Base-by-base conservation (phyloP, 2,113 vertebrate genomes). In the Silurus glanis region DNA sequence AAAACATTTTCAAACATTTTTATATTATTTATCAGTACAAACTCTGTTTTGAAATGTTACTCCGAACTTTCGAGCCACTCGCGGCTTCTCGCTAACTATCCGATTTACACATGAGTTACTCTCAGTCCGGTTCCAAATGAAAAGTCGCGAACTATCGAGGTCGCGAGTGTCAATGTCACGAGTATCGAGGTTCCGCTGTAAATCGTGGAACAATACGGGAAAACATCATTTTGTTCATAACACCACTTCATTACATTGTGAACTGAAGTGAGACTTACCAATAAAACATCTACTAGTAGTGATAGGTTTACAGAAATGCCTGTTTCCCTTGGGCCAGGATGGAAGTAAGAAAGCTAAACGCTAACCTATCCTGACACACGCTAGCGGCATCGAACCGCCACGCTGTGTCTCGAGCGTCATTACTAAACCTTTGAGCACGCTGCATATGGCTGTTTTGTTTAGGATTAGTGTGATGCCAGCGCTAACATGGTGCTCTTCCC, bases 401-500 rank as follows among this genome's bases (percentile, higher is more conserved):
- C 37, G 19, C 58, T 25, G 9, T 45, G 49, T 23, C 84, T 67
- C 37, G 58, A 69, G 14, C n/a, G 10, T 59, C 51, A 59, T 79
- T 13, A 56, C 25, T 83, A 67, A 69, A 82, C 66, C 23, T 66
- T 12, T 6, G 13, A 28, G 55, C 61, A n/a, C 7, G 13, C 19
- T 4, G 17, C 6, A 45, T 47, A 17, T 7, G 23, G 66, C 21
- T 49, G 17, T 64, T 37, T 53, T 67, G 62, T 61, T 53, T 80
- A 37, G 74, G 37, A 59, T 84, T 76, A 45, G 21, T 51, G 53
- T 79, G 28, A 55, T 76, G 25, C 25, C 61, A 16, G 53, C 69
- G 14, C 21, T 88, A 80, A 82, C 49, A 51, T 67, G 62, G 37
- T 83, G 45, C 71, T 87, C 13, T 13, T 66, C 28, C 66, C 28